Percentiles rank a stretch among this genome's conserved stretches.
phyloP scores from a whole-genome alignment of 2,113 vertebrate species.

The Leptodactylus fuscus region DNA sequence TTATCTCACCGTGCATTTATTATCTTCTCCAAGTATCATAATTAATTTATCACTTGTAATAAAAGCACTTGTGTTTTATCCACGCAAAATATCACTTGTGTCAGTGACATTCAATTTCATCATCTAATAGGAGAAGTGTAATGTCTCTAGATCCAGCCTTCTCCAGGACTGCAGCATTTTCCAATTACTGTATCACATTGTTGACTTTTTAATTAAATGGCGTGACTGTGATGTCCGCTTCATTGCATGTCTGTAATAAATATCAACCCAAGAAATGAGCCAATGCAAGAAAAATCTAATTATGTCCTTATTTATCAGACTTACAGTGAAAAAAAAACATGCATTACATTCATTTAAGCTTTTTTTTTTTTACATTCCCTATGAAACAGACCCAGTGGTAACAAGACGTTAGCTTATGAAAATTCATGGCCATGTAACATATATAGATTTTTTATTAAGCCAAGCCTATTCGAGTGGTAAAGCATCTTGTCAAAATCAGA shows the following conservation, averaged over 20 bases:
- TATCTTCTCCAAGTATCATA: conserved; percentile 1
- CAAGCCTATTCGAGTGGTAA: background rate
- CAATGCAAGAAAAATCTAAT: background rate
- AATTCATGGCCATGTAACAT: background rate
- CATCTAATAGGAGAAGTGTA: conserved; percentile 16
- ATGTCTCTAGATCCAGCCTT: background rate
- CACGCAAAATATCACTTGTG: background rate
- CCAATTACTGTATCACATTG: conserved; percentile 30
- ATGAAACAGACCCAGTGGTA: background rate
- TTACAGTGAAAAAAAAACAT: background rate
- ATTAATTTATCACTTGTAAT: conserved; percentile 34
- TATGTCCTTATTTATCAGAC: conserved; percentile 3
- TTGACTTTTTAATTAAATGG: conserved; percentile 35
- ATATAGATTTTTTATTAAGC: background rate
- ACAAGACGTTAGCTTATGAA: background rate
- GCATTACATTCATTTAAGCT: background rate
- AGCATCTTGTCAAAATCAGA: background rate
- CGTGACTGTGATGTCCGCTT: conserved; percentile 6
- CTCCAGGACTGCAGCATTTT: conserved; percentile 4
- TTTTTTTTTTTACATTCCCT: background rate
- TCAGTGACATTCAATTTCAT: conserved; percentile 27
- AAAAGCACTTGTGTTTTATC: conserved; percentile 14
- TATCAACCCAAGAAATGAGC: background rate
- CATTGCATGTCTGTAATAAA: conserved; percentile 8
- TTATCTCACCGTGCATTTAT: background rate